phyloP scores from a whole-genome alignment of 2,797 vertebrate genomes.

The Sardinella longiceps region DNA sequence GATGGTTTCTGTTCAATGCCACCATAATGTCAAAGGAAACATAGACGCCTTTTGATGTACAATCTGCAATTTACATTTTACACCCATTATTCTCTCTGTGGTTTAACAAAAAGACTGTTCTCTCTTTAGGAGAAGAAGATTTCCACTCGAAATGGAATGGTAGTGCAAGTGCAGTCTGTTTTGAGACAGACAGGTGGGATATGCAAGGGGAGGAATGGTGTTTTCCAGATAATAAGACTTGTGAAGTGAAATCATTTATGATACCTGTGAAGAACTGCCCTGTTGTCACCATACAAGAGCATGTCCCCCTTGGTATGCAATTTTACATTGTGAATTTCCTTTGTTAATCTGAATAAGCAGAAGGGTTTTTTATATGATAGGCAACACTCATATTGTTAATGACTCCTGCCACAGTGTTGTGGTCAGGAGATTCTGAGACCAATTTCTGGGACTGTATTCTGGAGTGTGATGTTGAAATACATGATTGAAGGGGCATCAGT shows the following conservation, averaged over 20 bases:
- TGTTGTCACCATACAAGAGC: neutral
- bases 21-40: neutral
- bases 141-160: neutral
- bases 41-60: neutral
- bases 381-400: no score
- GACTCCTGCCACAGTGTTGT: no score
- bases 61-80: no score
- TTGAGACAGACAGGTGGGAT: neutral
- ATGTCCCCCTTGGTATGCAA: neutral
- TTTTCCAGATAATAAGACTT: rapidly evolving
- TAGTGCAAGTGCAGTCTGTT: neutral
- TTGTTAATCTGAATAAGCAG: no score
- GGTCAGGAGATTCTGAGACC: no score
- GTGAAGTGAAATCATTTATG: neutral
- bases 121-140: neutral
- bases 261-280: neutral
- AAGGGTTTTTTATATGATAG: no score
- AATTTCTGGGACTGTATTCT: no score
- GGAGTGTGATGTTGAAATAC: no score
- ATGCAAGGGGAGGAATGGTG: neutral
- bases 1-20: no score
- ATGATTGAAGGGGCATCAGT: no score
- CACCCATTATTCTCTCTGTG: neutral
- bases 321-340: no score
- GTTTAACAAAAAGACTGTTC: neutral